A percentile compares a stretch with the other conserved stretches of the same genome.
Conservation (phyloP, 2,888 invertebrate species). For the Aphidius colemani region DNA sequence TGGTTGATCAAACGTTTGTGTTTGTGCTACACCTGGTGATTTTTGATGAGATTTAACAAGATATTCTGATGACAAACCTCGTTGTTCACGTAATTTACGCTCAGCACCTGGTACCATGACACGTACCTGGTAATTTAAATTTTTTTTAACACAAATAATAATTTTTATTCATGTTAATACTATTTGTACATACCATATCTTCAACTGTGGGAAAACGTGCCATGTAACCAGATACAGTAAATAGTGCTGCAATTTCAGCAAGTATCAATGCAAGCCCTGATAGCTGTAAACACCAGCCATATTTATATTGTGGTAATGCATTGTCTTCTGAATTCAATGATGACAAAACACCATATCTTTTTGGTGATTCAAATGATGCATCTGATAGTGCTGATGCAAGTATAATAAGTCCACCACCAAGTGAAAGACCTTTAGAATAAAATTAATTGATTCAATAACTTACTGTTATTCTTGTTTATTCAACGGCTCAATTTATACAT, state of each 20-base stretch:
- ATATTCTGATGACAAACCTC: constrained; percentile 63
- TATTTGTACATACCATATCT: constrained; percentile 62
- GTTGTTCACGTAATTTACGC: constrained; percentile 64
- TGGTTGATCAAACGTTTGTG: constrained; percentile 49
- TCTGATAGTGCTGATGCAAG: constrained; percentile 68
- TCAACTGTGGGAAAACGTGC: constrained; percentile 67
- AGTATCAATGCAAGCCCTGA: constrained; percentile 67
- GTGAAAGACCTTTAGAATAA: constrained; percentile 64
- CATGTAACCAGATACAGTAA: constrained; percentile 66
- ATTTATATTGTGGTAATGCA: constrained; percentile 62
- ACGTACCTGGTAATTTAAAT: constrained; percentile 58
- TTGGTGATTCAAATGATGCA: constrained; percentile 62
- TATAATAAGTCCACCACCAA: constrained; percentile 67
- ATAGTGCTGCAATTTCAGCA: constrained; percentile 66
- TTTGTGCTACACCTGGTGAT: constrained; percentile 52
- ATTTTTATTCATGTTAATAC: neutral
- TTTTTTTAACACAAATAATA: neutral
- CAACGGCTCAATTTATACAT: too few species aligned
- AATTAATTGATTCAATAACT: constrained; percentile 5
- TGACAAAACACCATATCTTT: constrained; percentile 47
- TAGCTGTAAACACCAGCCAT: constrained; percentile 69
- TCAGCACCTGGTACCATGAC: constrained; percentile 68
- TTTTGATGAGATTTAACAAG: constrained; percentile 59
- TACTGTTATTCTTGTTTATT: neutral
- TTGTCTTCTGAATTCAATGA: constrained; percentile 51